phyloP scores from a whole-genome alignment of 2,113 vertebrate genomes.

The Willisornis vidua region DNA sequence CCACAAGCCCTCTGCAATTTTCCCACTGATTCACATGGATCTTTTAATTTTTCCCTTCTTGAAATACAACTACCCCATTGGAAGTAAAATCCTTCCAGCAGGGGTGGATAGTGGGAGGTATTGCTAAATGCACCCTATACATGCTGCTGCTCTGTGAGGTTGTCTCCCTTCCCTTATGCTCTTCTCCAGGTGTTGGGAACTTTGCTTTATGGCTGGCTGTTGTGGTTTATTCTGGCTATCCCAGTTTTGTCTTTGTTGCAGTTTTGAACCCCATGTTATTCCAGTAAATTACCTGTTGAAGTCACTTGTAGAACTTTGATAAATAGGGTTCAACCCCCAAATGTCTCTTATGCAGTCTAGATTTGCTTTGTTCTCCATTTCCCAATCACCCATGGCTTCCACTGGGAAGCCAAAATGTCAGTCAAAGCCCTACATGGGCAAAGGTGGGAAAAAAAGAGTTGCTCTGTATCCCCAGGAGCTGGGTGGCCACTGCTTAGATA shows the following conservation, averaged over 20 bases:
- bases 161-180: neutral
- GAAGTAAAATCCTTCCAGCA: neutral
- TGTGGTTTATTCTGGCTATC: neutral
- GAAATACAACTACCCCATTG: neutral
- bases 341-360: neutral
- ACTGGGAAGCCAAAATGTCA: neutral
- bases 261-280: neutral
- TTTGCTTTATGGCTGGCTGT: neutral
- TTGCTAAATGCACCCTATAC: neutral
- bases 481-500: neutral
- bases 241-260: neutral
- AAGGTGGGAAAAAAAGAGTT: neutral
- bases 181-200: neutral
- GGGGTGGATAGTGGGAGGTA: neutral
- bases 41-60: neutral
- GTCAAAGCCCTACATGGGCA: neutral
- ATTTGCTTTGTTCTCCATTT: neutral
- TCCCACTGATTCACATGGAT: neutral
- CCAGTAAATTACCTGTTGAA: neutral
- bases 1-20: neutral
- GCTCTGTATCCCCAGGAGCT: neutral
- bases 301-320: neutral
- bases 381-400: neutral
- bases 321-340: neutral
- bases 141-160: rapidly evolving